phyloP scores from a whole-genome alignment of 2,888 invertebrate genomes.

The Gandaritis pyraliata region DNA sequence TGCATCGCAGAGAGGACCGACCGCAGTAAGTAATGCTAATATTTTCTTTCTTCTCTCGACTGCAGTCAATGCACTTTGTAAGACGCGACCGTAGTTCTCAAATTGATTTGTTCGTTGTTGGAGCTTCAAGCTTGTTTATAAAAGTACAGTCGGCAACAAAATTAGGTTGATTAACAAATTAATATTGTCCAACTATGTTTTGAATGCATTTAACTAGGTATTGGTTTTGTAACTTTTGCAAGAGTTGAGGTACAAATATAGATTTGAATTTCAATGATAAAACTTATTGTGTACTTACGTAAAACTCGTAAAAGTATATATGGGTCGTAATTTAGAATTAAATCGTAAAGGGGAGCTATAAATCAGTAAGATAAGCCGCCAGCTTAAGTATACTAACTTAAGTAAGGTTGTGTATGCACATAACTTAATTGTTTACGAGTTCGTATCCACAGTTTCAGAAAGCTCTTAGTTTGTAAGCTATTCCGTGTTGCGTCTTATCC shows the following conservation, averaged over 20 bases:
- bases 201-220: too few relatives aligned
- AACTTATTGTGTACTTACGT: too few relatives aligned
- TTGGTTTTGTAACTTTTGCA: too few relatives aligned
- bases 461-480: not conserved
- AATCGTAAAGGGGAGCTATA: not conserved
- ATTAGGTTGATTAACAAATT: too few relatives aligned
- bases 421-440: not conserved
- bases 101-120: too few relatives aligned
- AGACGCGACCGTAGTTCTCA: not conserved
- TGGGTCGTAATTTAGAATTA: not conserved
- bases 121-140: too few relatives aligned
- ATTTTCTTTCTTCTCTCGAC: not conserved
- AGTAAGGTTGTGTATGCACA: conserved; percentile 4
- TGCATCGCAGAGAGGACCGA: conserved; percentile 7
- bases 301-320: too few relatives aligned
- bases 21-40: not conserved
- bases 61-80: not conserved
- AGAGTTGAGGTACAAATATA: too few relatives aligned
- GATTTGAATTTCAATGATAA: too few relatives aligned
- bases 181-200: too few relatives aligned
- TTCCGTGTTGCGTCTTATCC: not conserved
- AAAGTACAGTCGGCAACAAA: too few relatives aligned
- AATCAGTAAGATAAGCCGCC: not conserved
- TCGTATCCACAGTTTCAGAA: not conserved
- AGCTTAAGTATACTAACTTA: not conserved